Evolutionary conservation across 2,797 vertebrate genomes (phyloP).

Genomic region (Babyrousa celebensis): DNA sequence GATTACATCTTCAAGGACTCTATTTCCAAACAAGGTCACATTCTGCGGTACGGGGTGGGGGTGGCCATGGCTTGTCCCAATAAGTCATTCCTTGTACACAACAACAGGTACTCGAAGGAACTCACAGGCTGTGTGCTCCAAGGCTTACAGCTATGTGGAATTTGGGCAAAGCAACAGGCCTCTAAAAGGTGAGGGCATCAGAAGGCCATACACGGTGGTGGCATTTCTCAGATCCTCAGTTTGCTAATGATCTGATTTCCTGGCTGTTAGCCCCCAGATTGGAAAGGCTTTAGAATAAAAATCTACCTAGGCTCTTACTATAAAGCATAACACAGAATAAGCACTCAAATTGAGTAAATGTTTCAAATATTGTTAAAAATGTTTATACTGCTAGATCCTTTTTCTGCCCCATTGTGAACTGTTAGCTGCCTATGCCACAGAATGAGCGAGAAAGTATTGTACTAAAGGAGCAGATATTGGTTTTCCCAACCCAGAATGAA

Average conservation of each 20-base stretch:
- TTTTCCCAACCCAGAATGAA: background rate
- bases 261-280: background rate
- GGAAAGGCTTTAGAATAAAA: background rate
- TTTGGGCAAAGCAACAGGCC: background rate
- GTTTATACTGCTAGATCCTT: background rate
- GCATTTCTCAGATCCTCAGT: background rate
- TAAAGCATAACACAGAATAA: background rate
- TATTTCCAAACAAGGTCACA: slow-evolving; percentile 6
- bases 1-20: background rate
- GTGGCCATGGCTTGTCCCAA: background rate
- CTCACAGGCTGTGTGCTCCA: background rate
- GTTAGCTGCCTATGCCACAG: background rate
- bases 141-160: background rate
- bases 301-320: background rate
- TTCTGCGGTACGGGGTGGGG: background rate
- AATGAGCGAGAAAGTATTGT: background rate
- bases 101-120: background rate
- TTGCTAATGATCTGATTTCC: background rate
- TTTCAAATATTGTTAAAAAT: background rate
- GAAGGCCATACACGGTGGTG: background rate
- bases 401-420: background rate
- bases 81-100: background rate
- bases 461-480: background rate
- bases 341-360: background rate
- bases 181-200: background rate